Evolutionary conservation across 2,113 vertebrate genomes (phyloP).

Genomic region (Fregetta grallaria): DNA sequence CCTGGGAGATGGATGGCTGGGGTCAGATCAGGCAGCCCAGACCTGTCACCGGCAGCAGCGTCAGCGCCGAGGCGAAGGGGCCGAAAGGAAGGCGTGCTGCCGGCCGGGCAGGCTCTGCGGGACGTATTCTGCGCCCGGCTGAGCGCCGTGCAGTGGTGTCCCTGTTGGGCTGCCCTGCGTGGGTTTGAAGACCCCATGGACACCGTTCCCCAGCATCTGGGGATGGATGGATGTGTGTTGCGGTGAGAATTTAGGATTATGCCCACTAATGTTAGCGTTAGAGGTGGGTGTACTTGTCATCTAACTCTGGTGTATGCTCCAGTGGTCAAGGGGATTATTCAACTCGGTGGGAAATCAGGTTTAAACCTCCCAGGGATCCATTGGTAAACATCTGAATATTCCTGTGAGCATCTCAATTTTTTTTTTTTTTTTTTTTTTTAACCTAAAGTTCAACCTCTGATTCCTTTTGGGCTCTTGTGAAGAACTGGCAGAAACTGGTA

Average conservation of each 20-base stretch:
- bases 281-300: neutral
- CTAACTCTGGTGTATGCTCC: rapidly evolving
- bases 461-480: neutral
- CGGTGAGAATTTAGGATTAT: neutral
- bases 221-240: rapidly evolving
- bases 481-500: neutral
- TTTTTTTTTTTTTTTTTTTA: neutral
- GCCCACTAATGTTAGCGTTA: rapidly evolving
- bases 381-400: rapidly evolving
- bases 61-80: rapidly evolving
- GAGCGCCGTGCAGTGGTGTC: neutral
- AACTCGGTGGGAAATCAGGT: neutral
- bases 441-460: too few species aligned
- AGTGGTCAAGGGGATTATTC: neutral
- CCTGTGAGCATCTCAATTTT: neutral
- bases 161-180: rapidly evolving
- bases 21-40: neutral
- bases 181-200: rapidly evolving
- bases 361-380: neutral
- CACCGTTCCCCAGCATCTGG: rapidly evolving
- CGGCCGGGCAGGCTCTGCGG: rapidly evolving
- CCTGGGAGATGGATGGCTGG: neutral
- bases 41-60: neutral
- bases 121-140: neutral
- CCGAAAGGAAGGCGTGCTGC: rapidly evolving